Conservation (phyloP, 2,113 vertebrate genomes). For the Reinhardtius hippoglossoides region DNA sequence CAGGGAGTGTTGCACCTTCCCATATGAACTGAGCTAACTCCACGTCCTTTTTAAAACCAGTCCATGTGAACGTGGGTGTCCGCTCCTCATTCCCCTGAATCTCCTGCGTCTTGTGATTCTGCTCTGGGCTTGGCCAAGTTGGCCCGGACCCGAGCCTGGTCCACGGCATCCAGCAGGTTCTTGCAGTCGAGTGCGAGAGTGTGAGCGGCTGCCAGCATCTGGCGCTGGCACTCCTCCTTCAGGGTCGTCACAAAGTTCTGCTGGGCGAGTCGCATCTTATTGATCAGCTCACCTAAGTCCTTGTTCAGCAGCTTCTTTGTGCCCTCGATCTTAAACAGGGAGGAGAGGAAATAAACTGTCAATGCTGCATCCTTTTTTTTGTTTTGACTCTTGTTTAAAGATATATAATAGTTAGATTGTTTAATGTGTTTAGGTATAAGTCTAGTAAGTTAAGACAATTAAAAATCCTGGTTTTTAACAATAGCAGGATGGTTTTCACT, state of each 20-base stretch:
- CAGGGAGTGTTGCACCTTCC: background rate
- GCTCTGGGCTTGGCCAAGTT: constrained; percentile 82
- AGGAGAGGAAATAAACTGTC: background rate
- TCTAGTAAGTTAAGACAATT: too few relatives aligned
- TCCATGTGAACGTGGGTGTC: background rate
- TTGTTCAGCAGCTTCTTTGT: constrained; percentile 96
- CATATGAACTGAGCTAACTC: background rate
- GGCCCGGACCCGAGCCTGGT: constrained; percentile 90
- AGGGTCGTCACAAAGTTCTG: constrained; percentile 92
- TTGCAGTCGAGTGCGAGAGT: constrained; percentile 93
- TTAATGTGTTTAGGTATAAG: too few relatives aligned
- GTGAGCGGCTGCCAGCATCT: constrained; percentile 94
- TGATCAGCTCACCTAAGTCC: constrained; percentile 91
- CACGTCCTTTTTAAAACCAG: background rate
- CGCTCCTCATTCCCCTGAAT: background rate
- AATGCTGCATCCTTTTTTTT: background rate
- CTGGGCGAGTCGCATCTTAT: constrained; percentile 95
- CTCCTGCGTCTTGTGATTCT: constrained; percentile 80
- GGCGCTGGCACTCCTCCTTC: constrained; percentile 90
- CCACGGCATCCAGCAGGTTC: constrained; percentile 94
- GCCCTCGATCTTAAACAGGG: constrained; percentile 83
- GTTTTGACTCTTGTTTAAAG: background rate
- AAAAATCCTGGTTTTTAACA: too few relatives aligned
- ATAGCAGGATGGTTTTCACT: too few relatives aligned
- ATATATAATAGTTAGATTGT: background rate